phyloP scores from a whole-genome alignment of 2,113 vertebrate genomes.

The Lophochroa leadbeateri region DNA sequence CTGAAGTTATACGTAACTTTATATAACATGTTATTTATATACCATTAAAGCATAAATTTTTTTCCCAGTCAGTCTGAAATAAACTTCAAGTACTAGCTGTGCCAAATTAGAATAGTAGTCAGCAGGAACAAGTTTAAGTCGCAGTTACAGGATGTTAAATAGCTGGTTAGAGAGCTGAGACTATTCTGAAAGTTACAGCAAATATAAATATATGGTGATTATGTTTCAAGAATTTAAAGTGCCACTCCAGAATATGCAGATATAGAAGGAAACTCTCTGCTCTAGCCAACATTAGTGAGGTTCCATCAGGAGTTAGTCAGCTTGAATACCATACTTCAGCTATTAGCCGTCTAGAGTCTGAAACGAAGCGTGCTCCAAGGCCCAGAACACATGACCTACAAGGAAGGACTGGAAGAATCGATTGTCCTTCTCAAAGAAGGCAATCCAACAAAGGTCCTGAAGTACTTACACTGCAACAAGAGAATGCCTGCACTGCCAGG shows the following conservation, averaged over 20 bases:
- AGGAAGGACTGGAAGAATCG: background rate
- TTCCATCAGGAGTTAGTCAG: background rate
- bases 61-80: background rate
- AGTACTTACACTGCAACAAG: background rate
- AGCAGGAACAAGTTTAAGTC: background rate
- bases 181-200: background rate
- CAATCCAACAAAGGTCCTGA: background rate
- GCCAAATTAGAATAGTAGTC: background rate
- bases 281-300: background rate
- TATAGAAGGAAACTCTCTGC: background rate
- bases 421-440: background rate
- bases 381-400: background rate
- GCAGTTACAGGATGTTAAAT: background rate
- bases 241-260: background rate
- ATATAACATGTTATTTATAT: background rate
- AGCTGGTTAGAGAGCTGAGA: background rate
- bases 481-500: background rate
- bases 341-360: background rate
- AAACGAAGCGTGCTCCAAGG: background rate
- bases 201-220: background rate
- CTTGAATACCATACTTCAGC: background rate
- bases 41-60: background rate
- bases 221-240: background rate
- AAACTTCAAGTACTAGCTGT: background rate
- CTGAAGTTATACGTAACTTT: background rate